Conservation (phyloP, 2,113 vertebrate genomes). For the Cyphomyrus discorhynchus region DNA sequence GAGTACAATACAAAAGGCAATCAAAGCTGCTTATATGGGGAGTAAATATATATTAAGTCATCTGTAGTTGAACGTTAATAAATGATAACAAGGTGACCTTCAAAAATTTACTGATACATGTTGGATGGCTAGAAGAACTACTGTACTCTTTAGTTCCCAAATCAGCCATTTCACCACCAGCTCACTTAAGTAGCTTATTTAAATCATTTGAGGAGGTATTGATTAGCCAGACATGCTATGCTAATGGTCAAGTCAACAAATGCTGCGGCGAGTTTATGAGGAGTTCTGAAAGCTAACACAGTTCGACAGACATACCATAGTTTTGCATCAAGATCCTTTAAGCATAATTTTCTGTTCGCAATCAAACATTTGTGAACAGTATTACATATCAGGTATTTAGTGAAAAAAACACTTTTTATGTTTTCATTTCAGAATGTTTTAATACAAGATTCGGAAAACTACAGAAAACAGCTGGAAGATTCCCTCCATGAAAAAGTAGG, state of each 20-base stretch:
- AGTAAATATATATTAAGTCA: background rate
- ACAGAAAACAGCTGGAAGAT: constrained; percentile 95
- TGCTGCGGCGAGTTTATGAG: background rate
- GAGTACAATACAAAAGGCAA: background rate
- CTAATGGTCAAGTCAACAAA: background rate
- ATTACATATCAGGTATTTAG: background rate
- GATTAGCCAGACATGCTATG: background rate
- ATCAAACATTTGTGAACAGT: background rate
- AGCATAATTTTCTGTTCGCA: background rate
- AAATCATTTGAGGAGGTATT: background rate
- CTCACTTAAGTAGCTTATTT: background rate
- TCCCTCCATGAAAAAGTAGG: constrained; percentile 93
- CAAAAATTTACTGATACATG: background rate
- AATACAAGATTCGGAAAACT: constrained; percentile 92
- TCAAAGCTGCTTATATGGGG: background rate
- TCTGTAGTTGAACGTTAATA: background rate
- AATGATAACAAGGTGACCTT: background rate
- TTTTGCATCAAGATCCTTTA: background rate
- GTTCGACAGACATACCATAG: background rate
- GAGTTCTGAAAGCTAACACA: background rate
- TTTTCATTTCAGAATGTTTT: constrained; percentile 76
- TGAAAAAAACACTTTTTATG: background rate
- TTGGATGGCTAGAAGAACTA: background rate
- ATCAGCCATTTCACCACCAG: background rate
- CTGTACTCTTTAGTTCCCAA: background rate